Base-by-base conservation (phyloP, 2,888 invertebrate genomes). In the Drosophila macrothrix region DNA sequence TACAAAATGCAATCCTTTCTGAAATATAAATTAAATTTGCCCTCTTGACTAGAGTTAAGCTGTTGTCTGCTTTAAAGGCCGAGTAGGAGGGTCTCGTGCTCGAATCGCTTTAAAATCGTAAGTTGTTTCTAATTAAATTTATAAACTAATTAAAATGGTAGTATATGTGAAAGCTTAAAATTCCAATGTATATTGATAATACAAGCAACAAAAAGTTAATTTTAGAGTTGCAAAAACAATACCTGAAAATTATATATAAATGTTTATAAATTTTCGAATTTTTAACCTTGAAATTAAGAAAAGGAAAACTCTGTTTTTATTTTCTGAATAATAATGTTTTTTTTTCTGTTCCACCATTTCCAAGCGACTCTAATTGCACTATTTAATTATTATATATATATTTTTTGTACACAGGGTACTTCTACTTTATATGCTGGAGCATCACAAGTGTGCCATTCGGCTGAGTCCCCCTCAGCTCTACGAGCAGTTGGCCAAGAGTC, bases 391-490 rank as follows among this genome's bases (percentile, higher is more conserved):
- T 9, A 22, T 46, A 22, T 4, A 46, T 46, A 22, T 22, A 16
- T 46, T 25, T 0, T 22, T 10, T 67, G n/a, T n/a, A n/a, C n/a
- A 10, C 41, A 92, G 92, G 78, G 83, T 92, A 10, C 76, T 92
- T n/a, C 70, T 92, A 35, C 80, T 92, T 19, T 92, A 90, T 46
- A 86, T 91, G 67, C 76, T 92, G 58, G 79, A 91, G 80, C 92
- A 92, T 77, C 92, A 92, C 67, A 82, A 67, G n/a, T 92, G 92
- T 70, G 88, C 90, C 1, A 65, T 79, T 4, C 70, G 72, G 9
- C 76, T 91, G 39, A 90, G 84, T 28, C 77, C 90, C 0, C 72
- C 78, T 2, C 60, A 78, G 41, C 79, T 87, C 16, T 92, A 87
- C 54, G 84, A 88, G 49, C 75, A 88, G 29, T 62, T 92, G 67